Base-by-base conservation (phyloP, 2,113 vertebrate genomes). In the Menidia beryllina region DNA sequence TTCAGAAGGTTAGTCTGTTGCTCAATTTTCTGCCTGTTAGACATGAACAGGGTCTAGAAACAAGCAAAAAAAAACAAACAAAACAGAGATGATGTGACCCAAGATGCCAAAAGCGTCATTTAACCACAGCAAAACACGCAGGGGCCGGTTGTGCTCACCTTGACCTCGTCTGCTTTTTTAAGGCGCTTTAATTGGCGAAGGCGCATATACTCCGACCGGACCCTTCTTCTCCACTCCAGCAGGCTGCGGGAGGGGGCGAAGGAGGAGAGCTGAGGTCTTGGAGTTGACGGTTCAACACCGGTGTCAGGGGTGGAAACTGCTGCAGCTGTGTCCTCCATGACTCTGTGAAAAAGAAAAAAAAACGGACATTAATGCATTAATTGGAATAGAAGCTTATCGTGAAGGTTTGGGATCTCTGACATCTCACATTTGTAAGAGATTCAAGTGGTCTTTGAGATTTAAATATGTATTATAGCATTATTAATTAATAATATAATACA, bases 141-240 rank as follows among this genome's bases (percentile, higher is more conserved):
- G 0, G 9, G 30, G 15, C 11, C 10, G 19, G 1, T 2, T 17
- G 3, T 25, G 71, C 82, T 52, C 83, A 98, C 98, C 96, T 98
- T 97, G 3, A 98, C 96, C 70, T 83, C 94, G 89, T 96, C 97
- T 75, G 90, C 96, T 94, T 38, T 97, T 91, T 93, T 97, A 93
- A 89, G 97, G 76, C 97, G 95, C 81, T 97, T 98, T 51, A 98
- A 93, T 63, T 99, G 98, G 74, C 96, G 94, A 8, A 99, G 96
- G 2, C 97, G 93, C 97, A 99, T 99, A 4, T 99, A 99, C 79
- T 99, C 97, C 0, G 97, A 97, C 81, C 97, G 98, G 72, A 99
- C 97, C 81, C 97, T 96, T 75, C 96, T 95, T 69, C 96, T 97
- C 98, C 97, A 99, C 65, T 97, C 97, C 20, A 95, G 92, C 57